Evolutionary conservation across 2,888 invertebrate genomes (phyloP), one percentile per base, ranked within the genome.

Genomic region (Macaria notata): DNA sequence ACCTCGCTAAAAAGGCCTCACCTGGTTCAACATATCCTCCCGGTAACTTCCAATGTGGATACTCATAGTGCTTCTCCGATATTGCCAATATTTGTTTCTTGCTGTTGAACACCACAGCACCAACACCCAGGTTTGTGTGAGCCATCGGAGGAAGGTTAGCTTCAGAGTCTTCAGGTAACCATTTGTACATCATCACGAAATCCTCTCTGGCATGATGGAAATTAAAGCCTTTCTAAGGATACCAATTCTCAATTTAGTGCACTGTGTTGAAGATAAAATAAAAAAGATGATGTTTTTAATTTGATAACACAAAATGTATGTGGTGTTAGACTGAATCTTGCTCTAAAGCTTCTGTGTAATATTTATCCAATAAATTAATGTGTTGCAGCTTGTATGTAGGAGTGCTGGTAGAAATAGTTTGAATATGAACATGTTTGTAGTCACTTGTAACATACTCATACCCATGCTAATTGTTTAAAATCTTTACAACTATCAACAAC

Each of bases 1-100:
- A 7, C 7, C 7, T 36, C 3, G 33, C 3, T 4, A 4, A 36
- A 36, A 2, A 2, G 9, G 30, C 51, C 62, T 73, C 81, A 96
- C 96, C 95, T 83, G 94, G 95, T 77, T 98, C 96, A 9, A 97
- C 96, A 87, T 96, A 96, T 52, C 98, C 98, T 53, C 98, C 98
- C 9, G 98, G 98, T 6, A 98, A 88, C 85, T 98, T 98, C 98
- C 98, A 98, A 72, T 94, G 93, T 3, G 94, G 92, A 55, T 88
- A 85, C 9, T 91, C 81, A 70, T 92, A 92, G 76, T 94, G 93
- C 75, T 94, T 95, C 78, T 98, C 98, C 61, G 94, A 94, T 39
- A 98, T 94, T 1, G 96, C 96, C 54, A 98, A 90, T 49, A 98
- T 78, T 79, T 97, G 94, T 42, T 94, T 88, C 1, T 93, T 92